phyloP scores from a whole-genome alignment of 2,113 vertebrate genomes.

The Polypterus senegalus region DNA sequence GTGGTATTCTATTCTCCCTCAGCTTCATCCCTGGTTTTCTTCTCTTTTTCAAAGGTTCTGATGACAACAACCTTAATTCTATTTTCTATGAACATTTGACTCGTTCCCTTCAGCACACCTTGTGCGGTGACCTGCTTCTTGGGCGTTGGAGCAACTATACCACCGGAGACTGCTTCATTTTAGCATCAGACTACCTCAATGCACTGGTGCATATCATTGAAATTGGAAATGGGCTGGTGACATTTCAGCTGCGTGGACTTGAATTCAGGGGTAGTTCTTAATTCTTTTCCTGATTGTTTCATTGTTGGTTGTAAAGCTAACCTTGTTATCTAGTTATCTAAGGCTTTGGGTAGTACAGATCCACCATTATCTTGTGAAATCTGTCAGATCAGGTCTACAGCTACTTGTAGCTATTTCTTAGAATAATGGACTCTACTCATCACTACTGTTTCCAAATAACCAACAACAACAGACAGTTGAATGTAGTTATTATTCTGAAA shows the following conservation, averaged over 20 bases:
- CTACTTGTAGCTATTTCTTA: too few relatives aligned
- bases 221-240: slow-evolving; percentile 76
- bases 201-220: slow-evolving; percentile 79
- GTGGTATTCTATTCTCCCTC: too few relatives aligned
- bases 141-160: slow-evolving; percentile 76
- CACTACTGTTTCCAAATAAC: too few relatives aligned
- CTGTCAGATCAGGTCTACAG: too few relatives aligned
- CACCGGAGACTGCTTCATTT: slow-evolving; percentile 83
- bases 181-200: slow-evolving; percentile 84
- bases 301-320: too few relatives aligned
- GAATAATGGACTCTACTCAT: too few relatives aligned
- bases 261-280: slow-evolving; percentile 64
- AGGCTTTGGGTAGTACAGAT: too few relatives aligned
- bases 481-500: too few relatives aligned
- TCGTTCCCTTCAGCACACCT: slow-evolving; percentile 72
- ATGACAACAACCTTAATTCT: slow-evolving; percentile 83
- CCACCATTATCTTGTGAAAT: too few relatives aligned
- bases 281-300: too few relatives aligned
- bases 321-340: too few relatives aligned
- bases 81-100: slow-evolving; percentile 85
- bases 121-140: slow-evolving; percentile 70
- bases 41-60: slow-evolving; percentile 50
- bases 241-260: slow-evolving; percentile 74
- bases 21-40: background rate
- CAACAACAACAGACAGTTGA: too few relatives aligned